Evolutionary conservation across 2,888 invertebrate genomes (phyloP).

Genomic region (Diplazon laetatorius): DNA sequence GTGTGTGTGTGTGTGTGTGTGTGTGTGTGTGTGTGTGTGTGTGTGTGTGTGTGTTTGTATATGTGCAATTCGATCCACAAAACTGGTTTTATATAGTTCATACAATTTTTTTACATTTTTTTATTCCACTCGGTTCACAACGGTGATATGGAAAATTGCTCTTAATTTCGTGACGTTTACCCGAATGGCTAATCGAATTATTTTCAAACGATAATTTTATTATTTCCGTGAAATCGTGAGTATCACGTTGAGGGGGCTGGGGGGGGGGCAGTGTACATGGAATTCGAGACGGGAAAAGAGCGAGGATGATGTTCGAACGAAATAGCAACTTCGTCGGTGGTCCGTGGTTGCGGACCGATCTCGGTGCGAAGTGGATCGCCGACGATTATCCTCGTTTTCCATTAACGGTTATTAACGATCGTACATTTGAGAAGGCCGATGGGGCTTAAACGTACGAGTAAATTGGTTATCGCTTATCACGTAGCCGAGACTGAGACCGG

Average conservation of each 20-base stretch:
- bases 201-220: conserved; percentile 23
- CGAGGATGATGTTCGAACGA: conserved; percentile 17
- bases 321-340: conserved; percentile 53
- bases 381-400: conserved; percentile 51
- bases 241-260: no score
- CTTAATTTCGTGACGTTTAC: not conserved
- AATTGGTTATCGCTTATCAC: not conserved
- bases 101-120: no score
- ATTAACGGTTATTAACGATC: conserved; percentile 64
- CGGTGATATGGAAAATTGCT: conserved; percentile 1
- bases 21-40: not conserved
- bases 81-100: no score
- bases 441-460: not conserved
- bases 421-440: conserved; percentile 39
- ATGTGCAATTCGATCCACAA: conserved; percentile 23
- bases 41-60: conserved; percentile 5
- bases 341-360: conserved; percentile 31
- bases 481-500: not conserved
- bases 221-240: conserved; percentile 21
- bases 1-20: no score
- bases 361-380: conserved; percentile 59
- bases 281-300: conserved; percentile 6
- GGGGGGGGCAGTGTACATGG: not conserved
- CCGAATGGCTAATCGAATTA: conserved; percentile 32
- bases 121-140: no score